Conservation (phyloP, 2,888 invertebrate genomes). For the Caradrina clavipalpis region DNA sequence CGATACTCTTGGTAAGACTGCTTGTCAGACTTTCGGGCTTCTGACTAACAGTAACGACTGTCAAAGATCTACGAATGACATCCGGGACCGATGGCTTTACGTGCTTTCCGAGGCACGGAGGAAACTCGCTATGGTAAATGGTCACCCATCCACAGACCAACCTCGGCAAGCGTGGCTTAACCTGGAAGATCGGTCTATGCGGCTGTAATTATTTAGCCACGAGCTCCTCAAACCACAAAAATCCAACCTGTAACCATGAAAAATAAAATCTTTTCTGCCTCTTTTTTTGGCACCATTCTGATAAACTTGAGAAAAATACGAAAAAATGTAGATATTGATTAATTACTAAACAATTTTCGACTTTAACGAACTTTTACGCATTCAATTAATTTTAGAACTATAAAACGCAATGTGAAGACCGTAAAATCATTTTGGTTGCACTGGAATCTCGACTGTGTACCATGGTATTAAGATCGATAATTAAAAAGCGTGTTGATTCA, state of each 20-base stretch:
- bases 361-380: background rate
- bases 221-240: too few species aligned
- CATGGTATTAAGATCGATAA: background rate
- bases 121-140: too few species aligned
- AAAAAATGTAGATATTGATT: background rate
- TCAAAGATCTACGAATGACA: too few species aligned
- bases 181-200: too few species aligned
- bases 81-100: too few species aligned
- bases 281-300: background rate
- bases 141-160: too few species aligned
- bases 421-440: background rate
- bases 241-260: background rate
- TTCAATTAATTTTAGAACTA: conserved; percentile 10
- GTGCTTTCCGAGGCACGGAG: too few species aligned
- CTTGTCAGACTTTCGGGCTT: too few species aligned
- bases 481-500: background rate
- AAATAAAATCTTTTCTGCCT: background rate
- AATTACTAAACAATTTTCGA: background rate
- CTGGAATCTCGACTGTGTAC: background rate
- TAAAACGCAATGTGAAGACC: background rate
- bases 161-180: too few species aligned
- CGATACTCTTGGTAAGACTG: too few species aligned
- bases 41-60: too few species aligned
- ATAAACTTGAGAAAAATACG: background rate
- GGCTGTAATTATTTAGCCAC: too few species aligned